A percentile compares a stretch with the other conserved stretches of the same genome.
These are phyloP conservation scores for Hoplostethus atlanticus DNA, from an alignment of 2,797 vertebrate genomes.

Conservation along the genomic window DNA sequence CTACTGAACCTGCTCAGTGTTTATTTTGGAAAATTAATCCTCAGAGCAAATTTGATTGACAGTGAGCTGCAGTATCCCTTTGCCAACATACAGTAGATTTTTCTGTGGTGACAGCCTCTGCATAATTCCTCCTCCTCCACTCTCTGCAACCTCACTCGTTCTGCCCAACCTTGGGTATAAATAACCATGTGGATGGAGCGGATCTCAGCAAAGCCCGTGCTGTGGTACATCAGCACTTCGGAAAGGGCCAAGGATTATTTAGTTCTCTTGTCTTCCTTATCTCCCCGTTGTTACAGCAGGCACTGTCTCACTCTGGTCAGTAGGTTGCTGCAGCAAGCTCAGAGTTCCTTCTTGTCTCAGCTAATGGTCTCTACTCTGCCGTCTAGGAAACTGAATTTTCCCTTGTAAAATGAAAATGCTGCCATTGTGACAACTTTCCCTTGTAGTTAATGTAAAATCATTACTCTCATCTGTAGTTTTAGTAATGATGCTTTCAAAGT, in stretches of 20 bases:
- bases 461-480: not conserved
- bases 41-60: conserved; percentile 46
- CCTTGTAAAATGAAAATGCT: not conserved
- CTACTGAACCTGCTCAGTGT: conserved; percentile 12
- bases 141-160: conserved; percentile 46
- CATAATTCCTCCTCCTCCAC: conserved; percentile 62
- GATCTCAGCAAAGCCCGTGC: conserved; percentile 54
- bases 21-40: conserved; percentile 13
- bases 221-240: conserved; percentile 62
- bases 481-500: not conserved
- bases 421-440: not conserved
- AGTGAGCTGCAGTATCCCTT: conserved; percentile 37
- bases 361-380: conserved; percentile 10
- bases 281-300: conserved; percentile 32
- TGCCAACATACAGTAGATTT: conserved; percentile 37
- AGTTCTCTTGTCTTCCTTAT: conserved; percentile 44
- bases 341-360: conserved; percentile 9
- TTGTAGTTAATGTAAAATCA: not conserved
- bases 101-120: conserved; percentile 54
- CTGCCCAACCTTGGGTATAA: conserved; percentile 68
- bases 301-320: conserved; percentile 53
- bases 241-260: conserved; percentile 49
- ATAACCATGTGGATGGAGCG: conserved; percentile 71
- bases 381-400: conserved; percentile 3
- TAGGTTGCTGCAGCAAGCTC: conserved; percentile 56